phyloP scores from a whole-genome alignment of 2,888 invertebrate genomes.

The Eudasyphora cyanicolor region DNA sequence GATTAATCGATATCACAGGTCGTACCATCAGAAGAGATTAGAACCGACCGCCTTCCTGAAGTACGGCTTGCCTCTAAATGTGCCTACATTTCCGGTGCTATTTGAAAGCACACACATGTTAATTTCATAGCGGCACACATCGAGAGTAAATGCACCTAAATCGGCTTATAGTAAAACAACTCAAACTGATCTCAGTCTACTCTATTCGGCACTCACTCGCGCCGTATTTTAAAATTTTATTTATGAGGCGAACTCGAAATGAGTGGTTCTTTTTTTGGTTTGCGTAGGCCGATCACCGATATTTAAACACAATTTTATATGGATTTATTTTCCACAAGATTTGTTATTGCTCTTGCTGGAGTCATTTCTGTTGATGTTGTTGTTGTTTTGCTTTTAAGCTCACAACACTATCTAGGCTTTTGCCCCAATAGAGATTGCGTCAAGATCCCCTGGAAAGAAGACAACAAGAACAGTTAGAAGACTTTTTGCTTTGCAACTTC shows the following conservation, averaged over 20 bases:
- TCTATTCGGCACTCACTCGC: no score
- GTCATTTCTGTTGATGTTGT: no score
- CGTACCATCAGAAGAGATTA: no score
- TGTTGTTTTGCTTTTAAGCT: not conserved
- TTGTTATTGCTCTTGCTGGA: not conserved
- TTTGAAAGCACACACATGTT: not conserved
- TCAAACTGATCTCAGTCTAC: not conserved
- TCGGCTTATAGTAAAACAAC: not conserved
- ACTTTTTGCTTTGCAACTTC: not conserved
- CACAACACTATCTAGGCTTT: conserved; percentile 24
- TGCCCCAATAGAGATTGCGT: not conserved
- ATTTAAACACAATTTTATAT: conserved; percentile 56
- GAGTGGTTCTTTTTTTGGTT: conserved; percentile 44
- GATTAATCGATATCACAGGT: no score
- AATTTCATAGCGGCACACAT: not conserved
- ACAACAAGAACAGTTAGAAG: conserved; percentile 34
- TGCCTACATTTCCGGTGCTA: not conserved
- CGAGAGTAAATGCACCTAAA: not conserved
- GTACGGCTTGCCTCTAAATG: no score
- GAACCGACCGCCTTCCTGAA: no score
- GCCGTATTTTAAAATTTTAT: conserved; percentile 41
- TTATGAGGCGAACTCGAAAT: conserved; percentile 52
- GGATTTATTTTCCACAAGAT: conserved; percentile 1
- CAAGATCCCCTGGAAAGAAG: not conserved
- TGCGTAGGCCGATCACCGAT: conserved; percentile 60